Percentiles rank a stretch among this genome's conserved stretches.
phyloP scores from a whole-genome alignment of 2,113 vertebrate genomes.

The Aleadryas rufinucha region DNA sequence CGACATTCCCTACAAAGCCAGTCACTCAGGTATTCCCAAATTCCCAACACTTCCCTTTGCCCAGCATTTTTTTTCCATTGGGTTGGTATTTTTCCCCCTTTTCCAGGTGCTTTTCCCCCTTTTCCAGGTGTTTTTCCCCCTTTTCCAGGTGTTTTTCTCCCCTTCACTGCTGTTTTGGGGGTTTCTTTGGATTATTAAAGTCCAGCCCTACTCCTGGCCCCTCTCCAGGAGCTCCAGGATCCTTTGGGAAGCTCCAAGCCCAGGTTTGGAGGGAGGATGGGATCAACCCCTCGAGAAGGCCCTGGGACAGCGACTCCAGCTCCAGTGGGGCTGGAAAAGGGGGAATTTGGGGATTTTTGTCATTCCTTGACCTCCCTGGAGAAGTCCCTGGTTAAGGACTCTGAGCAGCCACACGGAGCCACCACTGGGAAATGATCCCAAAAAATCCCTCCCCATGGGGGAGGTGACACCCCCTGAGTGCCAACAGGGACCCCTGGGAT shows the following conservation, averaged over 20 bases:
- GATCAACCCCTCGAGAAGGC: neutral
- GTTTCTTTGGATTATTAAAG: neutral
- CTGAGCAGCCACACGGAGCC: neutral
- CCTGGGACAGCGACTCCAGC: neutral
- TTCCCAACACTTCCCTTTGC: neutral
- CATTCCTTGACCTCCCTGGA: too few relatives aligned
- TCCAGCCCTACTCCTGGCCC: neutral
- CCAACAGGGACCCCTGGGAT: neutral
- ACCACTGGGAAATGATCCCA: fast-evolving
- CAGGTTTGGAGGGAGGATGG: neutral
- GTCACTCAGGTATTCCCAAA: neutral
- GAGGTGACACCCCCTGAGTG: neutral
- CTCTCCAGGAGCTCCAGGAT: neutral
- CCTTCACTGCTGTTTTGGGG: fast-evolving
- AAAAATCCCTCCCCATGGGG: fast-evolving
- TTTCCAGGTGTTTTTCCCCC: neutral
- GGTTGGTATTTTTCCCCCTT: neutral
- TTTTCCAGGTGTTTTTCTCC: neutral
- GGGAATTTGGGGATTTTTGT: neutral
- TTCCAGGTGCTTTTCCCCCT: neutral
- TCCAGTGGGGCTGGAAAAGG: neutral
- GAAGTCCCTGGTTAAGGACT: neutral
- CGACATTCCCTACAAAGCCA: fast-evolving
- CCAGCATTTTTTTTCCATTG: fast-evolving
- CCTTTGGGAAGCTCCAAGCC: neutral